Conservation (phyloP, 2,797 vertebrate species). For the Scleropages formosus region DNA sequence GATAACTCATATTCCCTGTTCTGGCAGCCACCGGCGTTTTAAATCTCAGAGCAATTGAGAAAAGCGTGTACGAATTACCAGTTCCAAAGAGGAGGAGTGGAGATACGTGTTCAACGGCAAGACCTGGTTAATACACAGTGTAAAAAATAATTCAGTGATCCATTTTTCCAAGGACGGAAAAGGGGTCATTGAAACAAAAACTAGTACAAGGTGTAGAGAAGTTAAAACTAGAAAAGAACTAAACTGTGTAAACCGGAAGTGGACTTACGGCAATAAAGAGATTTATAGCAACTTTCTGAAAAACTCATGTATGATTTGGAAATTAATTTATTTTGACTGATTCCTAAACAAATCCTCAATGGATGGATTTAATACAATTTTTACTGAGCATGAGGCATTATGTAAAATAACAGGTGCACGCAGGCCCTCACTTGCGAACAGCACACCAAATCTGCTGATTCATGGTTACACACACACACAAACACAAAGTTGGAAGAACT, state of each 20-base stretch:
- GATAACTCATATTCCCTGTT: slow-evolving; percentile 48
- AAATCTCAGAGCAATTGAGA: slow-evolving; percentile 54
- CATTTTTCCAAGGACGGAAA: slow-evolving; percentile 46
- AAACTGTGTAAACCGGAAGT: background rate
- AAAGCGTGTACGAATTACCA: slow-evolving; percentile 42
- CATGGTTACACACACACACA: too few species aligned
- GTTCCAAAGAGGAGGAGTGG: slow-evolving; percentile 38
- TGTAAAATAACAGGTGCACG: too few species aligned
- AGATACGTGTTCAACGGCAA: slow-evolving; percentile 26
- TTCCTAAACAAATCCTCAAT: too few species aligned
- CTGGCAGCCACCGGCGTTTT: slow-evolving; percentile 49
- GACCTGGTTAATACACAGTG: slow-evolving; percentile 26
- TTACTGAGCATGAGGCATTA: too few species aligned
- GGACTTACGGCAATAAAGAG: too few species aligned
- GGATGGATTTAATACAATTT: too few species aligned
- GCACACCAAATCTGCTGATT: too few species aligned
- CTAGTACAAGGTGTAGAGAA: slow-evolving; percentile 17
- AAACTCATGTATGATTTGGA: too few species aligned
- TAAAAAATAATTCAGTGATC: slow-evolving; percentile 39
- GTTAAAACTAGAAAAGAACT: slow-evolving; percentile 23
- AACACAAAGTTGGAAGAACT: too few species aligned
- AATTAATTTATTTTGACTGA: too few species aligned
- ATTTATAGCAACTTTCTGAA: too few species aligned
- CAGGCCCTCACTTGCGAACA: too few species aligned
- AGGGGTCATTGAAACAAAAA: slow-evolving; percentile 21